Conservation (phyloP, 23 tunicate genomes). For the Styela clava region DNA sequence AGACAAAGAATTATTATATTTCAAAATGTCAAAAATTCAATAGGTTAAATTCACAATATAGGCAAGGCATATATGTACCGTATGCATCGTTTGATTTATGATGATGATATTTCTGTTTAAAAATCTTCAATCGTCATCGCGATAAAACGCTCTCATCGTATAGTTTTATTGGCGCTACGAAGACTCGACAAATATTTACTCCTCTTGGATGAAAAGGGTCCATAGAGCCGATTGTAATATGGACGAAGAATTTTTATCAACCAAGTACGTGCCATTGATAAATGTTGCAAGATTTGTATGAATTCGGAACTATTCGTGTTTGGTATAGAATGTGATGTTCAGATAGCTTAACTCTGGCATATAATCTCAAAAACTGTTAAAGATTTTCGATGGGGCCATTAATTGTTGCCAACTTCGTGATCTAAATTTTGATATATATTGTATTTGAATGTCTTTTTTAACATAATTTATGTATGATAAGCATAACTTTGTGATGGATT, state of each 20-base stretch:
- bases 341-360: background rate
- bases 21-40: no score
- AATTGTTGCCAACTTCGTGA: no score
- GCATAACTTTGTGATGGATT: no score
- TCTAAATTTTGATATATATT: no score
- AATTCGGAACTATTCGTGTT: background rate
- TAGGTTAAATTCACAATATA: no score
- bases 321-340: background rate
- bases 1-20: no score
- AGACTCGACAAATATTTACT: background rate
- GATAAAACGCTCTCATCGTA: background rate
- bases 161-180: background rate
- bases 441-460: no score
- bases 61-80: no score
- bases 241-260: no score
- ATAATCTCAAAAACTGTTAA: background rate
- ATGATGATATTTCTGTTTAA: background rate
- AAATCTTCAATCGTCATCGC: background rate
- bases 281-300: background rate
- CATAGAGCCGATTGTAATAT: no score
- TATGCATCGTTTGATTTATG: background rate
- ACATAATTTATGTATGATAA: no score
- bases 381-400: background rate
- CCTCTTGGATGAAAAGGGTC: background rate
- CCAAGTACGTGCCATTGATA: background rate